These are phyloP conservation scores for Thymelicus lineola DNA, from an alignment of 2,888 invertebrate species.

Conservation along the genomic window DNA sequence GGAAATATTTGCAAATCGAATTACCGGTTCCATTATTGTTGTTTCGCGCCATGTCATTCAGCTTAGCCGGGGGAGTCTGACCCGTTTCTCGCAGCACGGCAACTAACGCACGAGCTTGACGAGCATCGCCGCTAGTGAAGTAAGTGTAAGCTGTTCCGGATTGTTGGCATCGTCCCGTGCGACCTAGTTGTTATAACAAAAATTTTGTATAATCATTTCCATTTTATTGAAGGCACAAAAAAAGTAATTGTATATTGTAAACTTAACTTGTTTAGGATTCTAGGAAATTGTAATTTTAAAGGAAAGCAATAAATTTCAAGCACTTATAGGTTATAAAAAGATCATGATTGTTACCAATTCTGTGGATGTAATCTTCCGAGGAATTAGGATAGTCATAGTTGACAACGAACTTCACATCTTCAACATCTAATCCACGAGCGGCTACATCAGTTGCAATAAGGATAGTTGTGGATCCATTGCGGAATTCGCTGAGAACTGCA, in stretches of 20 bases:
- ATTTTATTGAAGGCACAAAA: too few species aligned
- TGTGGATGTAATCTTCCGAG: conserved; percentile 98
- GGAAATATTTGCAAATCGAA: neutral
- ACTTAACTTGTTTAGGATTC: too few species aligned
- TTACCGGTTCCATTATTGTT: conserved; percentile 78
- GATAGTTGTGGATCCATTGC: conserved; percentile 94
- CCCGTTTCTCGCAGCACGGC: conserved; percentile 97
- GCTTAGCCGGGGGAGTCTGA: conserved; percentile 92
- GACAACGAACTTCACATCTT: conserved; percentile 98
- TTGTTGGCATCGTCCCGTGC: conserved; percentile 96
- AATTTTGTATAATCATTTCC: neutral
- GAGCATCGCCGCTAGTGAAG: conserved; percentile 95
- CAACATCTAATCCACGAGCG: conserved; percentile 94
- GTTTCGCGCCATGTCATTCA: conserved; percentile 90
- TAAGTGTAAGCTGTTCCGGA: conserved; percentile 98
- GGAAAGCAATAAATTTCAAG: too few species aligned
- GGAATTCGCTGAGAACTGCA: conserved; percentile 94
- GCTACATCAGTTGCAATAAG: conserved; percentile 98
- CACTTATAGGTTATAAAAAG: neutral
- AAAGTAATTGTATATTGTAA: too few species aligned
- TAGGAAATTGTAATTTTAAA: too few species aligned
- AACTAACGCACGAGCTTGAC: conserved; percentile 96
- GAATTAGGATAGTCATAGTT: conserved; percentile 99
- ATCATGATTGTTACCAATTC: conserved; percentile 88
- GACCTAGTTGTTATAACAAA: conserved; percentile 71